phyloP scores from a whole-genome alignment of 1,140 invertebrate genomes.

The Cherax destructor region DNA sequence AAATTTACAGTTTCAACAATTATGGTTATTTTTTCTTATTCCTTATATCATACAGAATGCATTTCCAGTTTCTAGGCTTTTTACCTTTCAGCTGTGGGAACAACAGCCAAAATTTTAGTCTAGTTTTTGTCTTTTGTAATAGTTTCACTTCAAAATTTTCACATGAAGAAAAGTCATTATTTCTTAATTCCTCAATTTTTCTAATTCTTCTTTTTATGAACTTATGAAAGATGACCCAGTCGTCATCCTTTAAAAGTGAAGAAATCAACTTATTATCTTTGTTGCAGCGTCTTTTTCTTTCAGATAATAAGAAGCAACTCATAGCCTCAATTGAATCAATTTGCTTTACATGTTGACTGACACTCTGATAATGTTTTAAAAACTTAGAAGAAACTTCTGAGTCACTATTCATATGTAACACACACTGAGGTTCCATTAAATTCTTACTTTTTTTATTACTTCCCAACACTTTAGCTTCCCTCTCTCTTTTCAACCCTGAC shows the following conservation, averaged over 20 bases:
- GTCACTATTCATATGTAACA: not conserved
- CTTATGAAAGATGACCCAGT: not conserved
- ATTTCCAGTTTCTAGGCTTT: conserved; percentile 14
- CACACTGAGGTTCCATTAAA: not conserved
- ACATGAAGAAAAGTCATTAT: not conserved
- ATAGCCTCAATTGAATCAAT: not conserved
- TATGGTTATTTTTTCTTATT: not conserved
- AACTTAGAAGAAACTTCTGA: not conserved
- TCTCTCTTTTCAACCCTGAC: not conserved
- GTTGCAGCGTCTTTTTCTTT: not conserved
- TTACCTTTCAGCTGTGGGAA: conserved; percentile 30
- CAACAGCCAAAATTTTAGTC: conserved; percentile 28
- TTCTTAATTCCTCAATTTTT: not conserved
- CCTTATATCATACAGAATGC: not conserved
- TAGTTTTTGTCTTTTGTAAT: conserved; percentile 15
- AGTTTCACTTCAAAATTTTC: not conserved
- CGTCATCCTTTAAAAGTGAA: not conserved
- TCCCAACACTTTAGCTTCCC: not conserved
- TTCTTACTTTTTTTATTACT: not conserved
- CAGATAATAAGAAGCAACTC: not conserved
- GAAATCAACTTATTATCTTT: conserved; percentile 8
- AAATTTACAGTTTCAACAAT: too few relatives aligned
- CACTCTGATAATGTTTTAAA: conserved; percentile 3
- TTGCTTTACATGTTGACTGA: not conserved
- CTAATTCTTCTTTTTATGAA: not conserved